phyloP scores from a whole-genome alignment of 2,888 invertebrate genomes.

The Lepidocyrtoides sp. region DNA sequence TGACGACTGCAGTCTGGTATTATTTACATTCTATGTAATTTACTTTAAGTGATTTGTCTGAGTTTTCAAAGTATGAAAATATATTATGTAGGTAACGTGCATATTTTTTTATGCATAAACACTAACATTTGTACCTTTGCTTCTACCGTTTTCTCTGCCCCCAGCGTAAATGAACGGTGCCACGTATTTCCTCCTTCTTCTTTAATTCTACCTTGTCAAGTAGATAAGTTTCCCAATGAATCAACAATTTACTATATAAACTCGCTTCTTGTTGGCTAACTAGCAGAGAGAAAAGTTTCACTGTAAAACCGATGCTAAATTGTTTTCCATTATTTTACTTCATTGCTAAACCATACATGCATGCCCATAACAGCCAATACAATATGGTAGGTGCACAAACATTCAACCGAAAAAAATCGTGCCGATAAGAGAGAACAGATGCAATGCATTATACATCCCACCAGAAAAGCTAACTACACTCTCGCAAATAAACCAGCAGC shows the following conservation, averaged over 20 bases:
- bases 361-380: background rate
- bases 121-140: background rate
- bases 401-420: background rate
- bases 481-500: background rate
- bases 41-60: too few relatives aligned
- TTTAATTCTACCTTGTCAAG: slow-evolving; percentile 46
- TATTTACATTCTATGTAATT: too few relatives aligned
- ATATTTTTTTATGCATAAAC: background rate
- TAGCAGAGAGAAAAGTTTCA: background rate
- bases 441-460: background rate
- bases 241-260: slow-evolving; percentile 29
- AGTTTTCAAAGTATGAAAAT: too few relatives aligned
- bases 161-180: background rate
- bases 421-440: background rate
- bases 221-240: slow-evolving; percentile 38
- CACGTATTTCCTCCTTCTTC: slow-evolving; percentile 10
- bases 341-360: background rate
- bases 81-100: too few relatives aligned
- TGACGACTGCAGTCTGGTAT: too few relatives aligned
- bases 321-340: too few relatives aligned
- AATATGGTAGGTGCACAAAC: background rate
- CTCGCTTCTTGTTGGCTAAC: slow-evolving; percentile 35
- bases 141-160: background rate
- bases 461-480: background rate
- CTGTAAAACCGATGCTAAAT: background rate